These are phyloP conservation scores for Hirtodrosophila duncani DNA, from an alignment of 2,888 invertebrate genomes.

Conservation along the genomic window DNA sequence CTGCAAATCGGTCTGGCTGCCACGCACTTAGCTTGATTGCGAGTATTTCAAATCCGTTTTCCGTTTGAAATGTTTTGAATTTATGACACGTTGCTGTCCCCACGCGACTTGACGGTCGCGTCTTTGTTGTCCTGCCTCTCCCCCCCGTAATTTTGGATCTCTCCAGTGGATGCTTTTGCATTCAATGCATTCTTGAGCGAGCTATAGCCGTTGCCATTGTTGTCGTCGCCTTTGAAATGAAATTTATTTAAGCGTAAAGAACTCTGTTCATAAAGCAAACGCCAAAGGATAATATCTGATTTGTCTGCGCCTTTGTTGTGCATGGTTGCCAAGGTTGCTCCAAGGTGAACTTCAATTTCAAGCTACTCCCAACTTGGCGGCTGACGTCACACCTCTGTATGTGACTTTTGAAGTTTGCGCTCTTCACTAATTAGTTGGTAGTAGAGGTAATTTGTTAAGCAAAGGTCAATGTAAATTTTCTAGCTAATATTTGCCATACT, in stretches of 20 bases:
- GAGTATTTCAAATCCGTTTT: constrained; percentile 55
- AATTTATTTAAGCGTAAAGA: constrained; percentile 52
- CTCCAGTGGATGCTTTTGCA: neutral
- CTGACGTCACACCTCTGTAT: constrained; percentile 22
- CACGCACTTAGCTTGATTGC: constrained; percentile 48
- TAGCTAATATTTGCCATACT: constrained; percentile 23
- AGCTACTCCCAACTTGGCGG: neutral
- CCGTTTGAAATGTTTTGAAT: constrained; percentile 60
- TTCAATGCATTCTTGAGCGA: constrained; percentile 33
- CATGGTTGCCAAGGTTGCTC: constrained; percentile 46
- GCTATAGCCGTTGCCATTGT: constrained; percentile 23
- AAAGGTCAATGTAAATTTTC: constrained; percentile 64
- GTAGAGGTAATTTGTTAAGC: no score
- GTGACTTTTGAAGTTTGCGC: no score
- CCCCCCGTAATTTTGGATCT: neutral
- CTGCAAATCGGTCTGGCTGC: neutral
- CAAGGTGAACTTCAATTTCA: constrained; percentile 58
- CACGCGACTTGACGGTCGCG: constrained; percentile 49
- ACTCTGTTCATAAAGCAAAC: constrained; percentile 53
- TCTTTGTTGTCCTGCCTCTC: constrained; percentile 45
- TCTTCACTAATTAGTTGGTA: no score
- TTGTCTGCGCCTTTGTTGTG: constrained; percentile 26
- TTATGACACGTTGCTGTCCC: constrained; percentile 48
- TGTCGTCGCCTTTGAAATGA: constrained; percentile 50
- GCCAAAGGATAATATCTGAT: constrained; percentile 42